phyloP scores from a whole-genome alignment of 2,797 vertebrate genomes.

The Pristis pectinata region DNA sequence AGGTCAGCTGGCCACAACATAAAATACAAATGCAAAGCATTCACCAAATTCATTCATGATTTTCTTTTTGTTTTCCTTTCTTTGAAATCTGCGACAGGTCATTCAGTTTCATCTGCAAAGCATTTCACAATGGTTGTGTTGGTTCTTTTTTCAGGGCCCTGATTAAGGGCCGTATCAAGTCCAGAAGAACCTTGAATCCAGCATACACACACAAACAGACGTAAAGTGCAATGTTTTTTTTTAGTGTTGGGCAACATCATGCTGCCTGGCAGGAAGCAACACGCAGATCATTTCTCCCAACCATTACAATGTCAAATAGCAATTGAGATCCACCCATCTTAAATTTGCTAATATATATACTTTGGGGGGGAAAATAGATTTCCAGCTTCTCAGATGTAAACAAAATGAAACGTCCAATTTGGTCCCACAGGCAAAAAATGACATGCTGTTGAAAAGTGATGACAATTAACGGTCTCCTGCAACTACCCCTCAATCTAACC shows the following conservation, averaged over 20 bases:
- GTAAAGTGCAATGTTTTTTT: conserved; percentile 39
- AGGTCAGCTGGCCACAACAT: conserved; percentile 29
- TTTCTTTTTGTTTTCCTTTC: background rate
- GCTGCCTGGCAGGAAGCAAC: conserved; percentile 36
- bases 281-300: conserved; percentile 35
- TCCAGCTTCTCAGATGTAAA: conserved; percentile 38
- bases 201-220: conserved; percentile 25
- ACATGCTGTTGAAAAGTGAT: conserved; percentile 24
- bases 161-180: conserved; percentile 17
- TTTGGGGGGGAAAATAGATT: background rate
- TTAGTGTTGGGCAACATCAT: conserved; percentile 37
- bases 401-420: conserved; percentile 37
- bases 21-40: conserved; percentile 27
- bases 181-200: conserved; percentile 31
- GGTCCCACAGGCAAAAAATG: conserved; percentile 19
- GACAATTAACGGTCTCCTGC: conserved; percentile 2
- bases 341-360: conserved; percentile 30
- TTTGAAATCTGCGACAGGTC: conserved; percentile 1
- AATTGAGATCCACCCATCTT: conserved; percentile 27
- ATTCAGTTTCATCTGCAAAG: conserved; percentile 24
- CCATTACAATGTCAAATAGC: conserved; percentile 18
- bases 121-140: conserved; percentile 28
- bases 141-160: conserved; percentile 29
- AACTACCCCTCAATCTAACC: background rate
- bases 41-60: conserved; percentile 32